Evolutionary conservation across 1,140 invertebrate species (phyloP).

Genomic region (Hyposmocoma kahamanoa): DNA sequence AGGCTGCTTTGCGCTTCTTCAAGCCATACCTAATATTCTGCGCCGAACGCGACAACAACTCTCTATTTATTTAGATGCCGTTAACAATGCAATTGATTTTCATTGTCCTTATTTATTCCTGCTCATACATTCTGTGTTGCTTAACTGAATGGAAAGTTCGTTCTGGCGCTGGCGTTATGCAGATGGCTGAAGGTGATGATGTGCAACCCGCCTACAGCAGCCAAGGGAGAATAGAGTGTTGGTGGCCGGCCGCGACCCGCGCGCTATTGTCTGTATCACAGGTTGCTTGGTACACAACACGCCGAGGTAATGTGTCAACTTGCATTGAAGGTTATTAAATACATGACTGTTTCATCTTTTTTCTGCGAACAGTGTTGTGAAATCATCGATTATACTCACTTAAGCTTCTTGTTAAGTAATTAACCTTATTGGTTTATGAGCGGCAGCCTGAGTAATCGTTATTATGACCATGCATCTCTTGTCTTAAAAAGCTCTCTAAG

Average conservation of each 20-base stretch:
- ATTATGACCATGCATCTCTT: too few relatives aligned
- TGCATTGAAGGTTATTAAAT: too few relatives aligned
- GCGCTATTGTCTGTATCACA: conserved; percentile 10
- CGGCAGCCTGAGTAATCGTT: too few relatives aligned
- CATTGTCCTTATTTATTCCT: conserved; percentile 50
- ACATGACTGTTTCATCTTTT: too few relatives aligned
- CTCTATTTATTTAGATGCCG: conserved; percentile 62
- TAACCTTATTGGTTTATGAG: too few relatives aligned
- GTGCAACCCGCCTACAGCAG: conserved; percentile 34
- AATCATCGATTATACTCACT: too few relatives aligned
- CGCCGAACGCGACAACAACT: conserved; percentile 34
- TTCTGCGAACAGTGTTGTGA: too few relatives aligned
- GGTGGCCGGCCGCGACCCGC: conserved; percentile 5
- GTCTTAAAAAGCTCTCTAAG: too few relatives aligned
- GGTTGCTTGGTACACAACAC: too few relatives aligned
- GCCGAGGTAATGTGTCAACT: too few relatives aligned
- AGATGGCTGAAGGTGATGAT: conserved; percentile 54
- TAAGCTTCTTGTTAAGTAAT: too few relatives aligned
- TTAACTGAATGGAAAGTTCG: conserved; percentile 63
- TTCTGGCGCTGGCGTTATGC: conserved; percentile 37
- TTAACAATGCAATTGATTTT: conserved; percentile 54
- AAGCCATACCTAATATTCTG: conserved; percentile 33
- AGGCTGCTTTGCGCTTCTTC: conserved; percentile 41
- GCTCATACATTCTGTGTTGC: conserved; percentile 44
- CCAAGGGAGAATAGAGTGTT: conserved; percentile 10